A percentile compares a stretch with the other conserved stretches of the same genome.
These are phyloP conservation scores for Corythornis madagascariensis DNA, from an alignment of 2,113 vertebrate genomes.

Conservation along the genomic window DNA sequence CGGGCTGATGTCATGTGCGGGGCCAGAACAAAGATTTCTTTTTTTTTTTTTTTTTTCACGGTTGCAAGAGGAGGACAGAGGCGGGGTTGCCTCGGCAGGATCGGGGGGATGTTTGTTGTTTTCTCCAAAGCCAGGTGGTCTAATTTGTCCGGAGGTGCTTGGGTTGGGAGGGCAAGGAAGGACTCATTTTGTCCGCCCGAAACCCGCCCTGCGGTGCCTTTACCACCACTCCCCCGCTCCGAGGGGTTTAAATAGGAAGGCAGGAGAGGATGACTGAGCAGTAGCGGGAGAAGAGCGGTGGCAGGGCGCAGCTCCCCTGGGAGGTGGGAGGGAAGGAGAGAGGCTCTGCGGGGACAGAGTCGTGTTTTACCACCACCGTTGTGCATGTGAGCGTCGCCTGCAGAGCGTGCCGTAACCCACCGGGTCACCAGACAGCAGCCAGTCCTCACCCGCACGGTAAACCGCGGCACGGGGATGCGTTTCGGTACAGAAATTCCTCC, in stretches of 20 bases:
- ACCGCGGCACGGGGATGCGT: neutral
- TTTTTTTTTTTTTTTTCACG: neutral
- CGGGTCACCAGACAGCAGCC: neutral
- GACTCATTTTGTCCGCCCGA: neutral
- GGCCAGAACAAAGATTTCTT: conserved; percentile 17
- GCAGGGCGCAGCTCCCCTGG: neutral
- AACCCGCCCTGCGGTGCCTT: neutral
- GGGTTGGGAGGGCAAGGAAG: neutral
- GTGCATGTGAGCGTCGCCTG: conserved; percentile 5
- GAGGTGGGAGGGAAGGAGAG: conserved; percentile 46
- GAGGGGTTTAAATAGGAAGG: conserved; percentile 51
- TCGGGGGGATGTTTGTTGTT: neutral
- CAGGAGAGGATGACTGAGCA: conserved; percentile 46
- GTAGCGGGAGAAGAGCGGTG: neutral
- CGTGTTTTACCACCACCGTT: conserved; percentile 47
- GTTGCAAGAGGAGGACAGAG: neutral
- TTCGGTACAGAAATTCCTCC: neutral
- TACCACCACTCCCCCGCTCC: neutral
- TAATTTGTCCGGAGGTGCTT: neutral
- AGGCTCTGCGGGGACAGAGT: conserved; percentile 32
- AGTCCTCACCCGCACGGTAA: neutral
- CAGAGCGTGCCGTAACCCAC: neutral
- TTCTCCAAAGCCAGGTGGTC: neutral
- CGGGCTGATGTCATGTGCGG: conserved; percentile 46
- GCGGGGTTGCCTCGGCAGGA: neutral